Base-by-base conservation (phyloP, 2,888 invertebrate genomes). In the Agriopis leucophaearia region DNA sequence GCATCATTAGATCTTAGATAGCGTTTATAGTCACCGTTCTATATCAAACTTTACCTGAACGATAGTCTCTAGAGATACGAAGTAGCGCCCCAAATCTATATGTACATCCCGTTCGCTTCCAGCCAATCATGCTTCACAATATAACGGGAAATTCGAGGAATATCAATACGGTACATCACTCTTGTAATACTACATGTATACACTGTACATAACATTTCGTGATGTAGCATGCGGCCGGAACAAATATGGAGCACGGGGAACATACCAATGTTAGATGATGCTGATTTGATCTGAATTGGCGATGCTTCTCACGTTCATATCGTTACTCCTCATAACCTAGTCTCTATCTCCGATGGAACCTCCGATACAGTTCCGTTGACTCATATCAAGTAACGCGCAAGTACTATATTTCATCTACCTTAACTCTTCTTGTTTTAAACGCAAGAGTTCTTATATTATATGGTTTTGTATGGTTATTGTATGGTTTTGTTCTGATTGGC, bases 81-180 rank as follows among this genome's bases (percentile, higher is more conserved):
- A 8, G 66, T 57, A 61, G 45, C 15, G 10, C 15, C 57, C 70
- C 65, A 61, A 55, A 54, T 72, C 61, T 70, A 48, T 72, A 72
- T 72, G 72, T 67, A 66, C 62, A 63, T 38, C 65, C 51, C 44
- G 70, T 67, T 48, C 45, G 18, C 57, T 50, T 64, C 58, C 44
- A 65, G 35, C 57, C 65, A 70, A 70, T 70, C 65, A 35, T 61
- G 61, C 51, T 52, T 63, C 64, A 72, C 69, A 69, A 62, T 68
- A 54, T 57, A 66, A 56, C 62, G 59, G 47, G 61, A 57, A 61
- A 50, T 61, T 56, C 45, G 51, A 38, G 15, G 51, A 66, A 66
- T 66, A 66, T 61, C 66, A 66, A 66, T 66, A 66, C 57, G 8
- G 52, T 45, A 51, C 61, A 61, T 56, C 61, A 61, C 56, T 57